Evolutionary conservation across 2,113 vertebrate species (phyloP), one percentile per base, ranked within the genome.

Genomic region (Eublepharis macularius): DNA sequence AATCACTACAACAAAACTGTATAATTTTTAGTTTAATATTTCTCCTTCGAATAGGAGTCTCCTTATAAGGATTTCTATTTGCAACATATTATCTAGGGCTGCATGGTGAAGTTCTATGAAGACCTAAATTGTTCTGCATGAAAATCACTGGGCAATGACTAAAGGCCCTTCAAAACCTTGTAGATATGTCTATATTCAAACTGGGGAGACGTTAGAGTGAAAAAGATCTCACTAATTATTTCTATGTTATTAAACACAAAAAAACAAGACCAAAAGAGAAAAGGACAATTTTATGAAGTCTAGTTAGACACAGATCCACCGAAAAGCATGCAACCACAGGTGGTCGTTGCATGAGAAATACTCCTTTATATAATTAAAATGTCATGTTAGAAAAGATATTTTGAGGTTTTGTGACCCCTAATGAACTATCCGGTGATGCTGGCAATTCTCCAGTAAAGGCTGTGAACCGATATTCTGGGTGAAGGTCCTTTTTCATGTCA

Each of bases 371-470:
- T 12, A 16, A 80, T 81, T 90, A 83, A 13, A 57, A 89, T 41
- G 83, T 90, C 3, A 11, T 88, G 34, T 82, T 81, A 81, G 86
- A 89, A 91, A 89, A 86, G 70, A 36, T 34, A 73, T 78, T 90
- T 10, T 26, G 80, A 24, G 89, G 72, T 26, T 16, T 72, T 1
- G 39, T 19, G 0, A 4, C 6, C 0, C 89, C 74, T 41, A n/a
- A n/a, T 0, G 49, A 43, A 49, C 17, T 68, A n/a, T 83, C 86
- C 0, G 26, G 47, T 5, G 21, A 81, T 47, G 84, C 12, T 39
- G 45, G 54, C 57, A 51, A 54, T 68, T 92, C 88, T 72, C 90
- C 92, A 0, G 84, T 47, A 82, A 93, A 94, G 8, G 94, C 74
- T 0, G 82, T 75, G 26, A 95, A 91, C 1, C 1, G 16, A 6